Base-by-base conservation (phyloP, 2,113 vertebrate species). In the Genyomyrus donnyi region DNA sequence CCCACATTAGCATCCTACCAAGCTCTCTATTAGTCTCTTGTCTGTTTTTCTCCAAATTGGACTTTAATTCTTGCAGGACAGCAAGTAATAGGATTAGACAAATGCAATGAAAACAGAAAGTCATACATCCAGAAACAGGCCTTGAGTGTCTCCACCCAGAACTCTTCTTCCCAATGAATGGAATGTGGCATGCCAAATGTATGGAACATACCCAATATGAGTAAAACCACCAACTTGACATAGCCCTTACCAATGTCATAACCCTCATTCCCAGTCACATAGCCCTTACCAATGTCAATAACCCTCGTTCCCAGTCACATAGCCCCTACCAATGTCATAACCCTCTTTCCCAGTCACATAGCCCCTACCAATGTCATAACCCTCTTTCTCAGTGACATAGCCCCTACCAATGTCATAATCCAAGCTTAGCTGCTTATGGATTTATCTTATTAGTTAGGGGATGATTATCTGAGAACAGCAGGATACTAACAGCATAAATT, bases 391-490 rank as follows among this genome's bases (percentile, higher is more conserved):
- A 53, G 52, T 53, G 0, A 19, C 52, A 53, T 19, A 53, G 21
- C 21, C 5, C 92, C 95, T 94, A 19, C 94, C 94, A 50, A 94
- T 92, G 77, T 94, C 91, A 70, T 95, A 95, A 1, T 31, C 90
- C 89, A 94, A 94, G 31, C 94, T 93, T 15, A 93, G 89, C 50
- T 95, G 92, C 70, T 91, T 92, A 31, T 93, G 93, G 92, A 95
- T 92, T 88, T 49, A 93, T 39, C 66, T 85, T 80, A 95, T 92
- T 19, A 93, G 50, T 62, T 89, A 93, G 88, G 94, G 94, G 85
- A 94, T 92, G 89, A 95, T 1, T 15, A 94, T 87, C 94, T 95
- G 89, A 91, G 91, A 94, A 50, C 5, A 56, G 86, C 7, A 84
- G 10, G 15, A 77, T 35, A 87, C 8, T 42, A 39, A 39, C 9